Evolutionary conservation across 2,797 vertebrate genomes (phyloP).

Genomic region (Agapornis canus): DNA sequence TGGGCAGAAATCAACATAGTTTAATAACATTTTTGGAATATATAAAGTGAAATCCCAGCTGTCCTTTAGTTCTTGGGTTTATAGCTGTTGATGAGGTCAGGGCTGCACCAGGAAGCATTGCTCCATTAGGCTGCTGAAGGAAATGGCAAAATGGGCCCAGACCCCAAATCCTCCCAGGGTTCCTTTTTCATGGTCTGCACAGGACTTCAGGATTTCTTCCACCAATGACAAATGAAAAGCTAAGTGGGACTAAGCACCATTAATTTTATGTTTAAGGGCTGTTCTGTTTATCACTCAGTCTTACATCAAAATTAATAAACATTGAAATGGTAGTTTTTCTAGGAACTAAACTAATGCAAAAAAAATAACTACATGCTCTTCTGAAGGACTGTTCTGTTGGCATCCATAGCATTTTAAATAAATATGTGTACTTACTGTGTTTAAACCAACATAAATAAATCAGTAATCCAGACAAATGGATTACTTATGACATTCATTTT

Average conservation of each 20-base stretch:
- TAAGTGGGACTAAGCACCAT: background rate
- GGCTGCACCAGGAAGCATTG: background rate
- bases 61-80: background rate
- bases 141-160: background rate
- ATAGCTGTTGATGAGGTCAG: background rate
- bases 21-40: background rate
- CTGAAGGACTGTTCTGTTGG: background rate
- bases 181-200: background rate
- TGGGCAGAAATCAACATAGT: background rate
- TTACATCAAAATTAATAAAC: background rate
- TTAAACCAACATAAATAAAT: slow-evolving; percentile 52
- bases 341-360: background rate
- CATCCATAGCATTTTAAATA: slow-evolving; percentile 1
- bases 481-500: slow-evolving; percentile 36
- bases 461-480: slow-evolving; percentile 16
- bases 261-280: background rate
- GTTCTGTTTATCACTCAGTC: background rate
- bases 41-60: background rate
- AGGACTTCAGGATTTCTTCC: background rate
- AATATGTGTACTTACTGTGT: background rate
- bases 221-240: background rate
- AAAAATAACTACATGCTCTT: background rate
- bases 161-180: background rate
- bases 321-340: background rate
- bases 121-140: background rate